phyloP scores from a whole-genome alignment of 2,797 vertebrate species.

The Poeciliopsis turneri region DNA sequence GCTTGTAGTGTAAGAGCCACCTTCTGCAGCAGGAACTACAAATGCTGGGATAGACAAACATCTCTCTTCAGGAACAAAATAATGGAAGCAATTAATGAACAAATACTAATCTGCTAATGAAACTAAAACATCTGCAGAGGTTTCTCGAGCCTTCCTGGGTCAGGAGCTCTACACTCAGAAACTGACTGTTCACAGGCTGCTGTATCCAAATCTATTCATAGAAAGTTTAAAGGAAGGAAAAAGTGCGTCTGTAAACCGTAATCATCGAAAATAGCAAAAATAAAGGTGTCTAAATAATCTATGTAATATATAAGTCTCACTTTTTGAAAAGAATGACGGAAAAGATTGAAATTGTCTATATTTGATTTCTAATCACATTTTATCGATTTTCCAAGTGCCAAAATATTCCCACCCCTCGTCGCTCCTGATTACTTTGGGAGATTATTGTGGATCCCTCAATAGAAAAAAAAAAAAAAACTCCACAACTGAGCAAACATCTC shows the following conservation, averaged over 20 bases:
- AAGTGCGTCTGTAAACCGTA: not conserved
- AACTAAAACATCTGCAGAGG: not conserved
- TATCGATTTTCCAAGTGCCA: not conserved
- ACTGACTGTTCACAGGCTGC: not conserved
- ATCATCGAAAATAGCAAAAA: not conserved
- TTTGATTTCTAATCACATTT: not conserved
- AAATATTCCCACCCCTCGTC: not conserved
- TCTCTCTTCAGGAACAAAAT: not conserved
- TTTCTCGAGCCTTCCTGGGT: not conserved
- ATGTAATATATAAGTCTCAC: not conserved
- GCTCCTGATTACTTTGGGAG: not conserved
- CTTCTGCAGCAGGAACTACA: not conserved
- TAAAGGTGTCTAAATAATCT: not conserved
- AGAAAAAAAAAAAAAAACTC: not conserved
- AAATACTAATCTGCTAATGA: not conserved
- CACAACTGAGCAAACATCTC: not conserved
- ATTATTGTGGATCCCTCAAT: not conserved
- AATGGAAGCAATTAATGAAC: not conserved
- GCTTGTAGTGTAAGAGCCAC: too few species aligned
- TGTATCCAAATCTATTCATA: not conserved
- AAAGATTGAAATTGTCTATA: not conserved
- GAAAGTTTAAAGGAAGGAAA: not conserved
- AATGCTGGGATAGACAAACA: not conserved
- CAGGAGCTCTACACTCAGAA: not conserved
- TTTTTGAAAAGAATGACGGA: not conserved